Evolutionary conservation across 2,888 invertebrate genomes (phyloP), one percentile per base, ranked within the genome.

Genomic region (Therioaphis trifolii): DNA sequence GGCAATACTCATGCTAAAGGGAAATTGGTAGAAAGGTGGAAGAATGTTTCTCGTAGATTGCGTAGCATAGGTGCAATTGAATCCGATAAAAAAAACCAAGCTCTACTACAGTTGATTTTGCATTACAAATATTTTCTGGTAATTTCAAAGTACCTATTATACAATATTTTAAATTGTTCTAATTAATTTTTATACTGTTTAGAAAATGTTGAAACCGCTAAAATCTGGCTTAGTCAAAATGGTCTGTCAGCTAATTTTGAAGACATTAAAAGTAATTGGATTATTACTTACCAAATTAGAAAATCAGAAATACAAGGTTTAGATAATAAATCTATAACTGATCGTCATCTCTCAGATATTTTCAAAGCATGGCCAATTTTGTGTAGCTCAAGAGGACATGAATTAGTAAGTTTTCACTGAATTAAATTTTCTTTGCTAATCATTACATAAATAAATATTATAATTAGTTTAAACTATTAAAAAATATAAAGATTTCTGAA

Each of bases 1-100:
- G 58, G 24, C 58, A 58, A 58, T 58, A 58, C 58, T 24, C 58
- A 58, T 58, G 58, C 58, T 58, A 58, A 58, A 58, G 58, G 58
- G 24, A 58, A 58, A 58, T 58, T 58, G 58, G 14, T 58, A 24
- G 58, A 58, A 21, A 58, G 58, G 21, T 58, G 24, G 58, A 58
- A 58, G 3, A 58, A 58, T 58, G 24, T 58, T 11, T 58, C 58
- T 21, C 58, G 58, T 58, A 58, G 24, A 58, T 24, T 58, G 24
- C 58, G 24, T 58, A 58, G 58, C 14, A 24, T 58, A 58, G 58
- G 58, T 58, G 58, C 58, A 58, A 58, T 58, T 58, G 12, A 58
- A 58, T 58, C 24, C 12, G 58, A 58, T 24, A 58, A 58, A 24
- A 58, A 58, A 58, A 58, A 58, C 58, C 24, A 27, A 58, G 12